phyloP scores from a whole-genome alignment of 2,113 vertebrate genomes.

The Camelus dromedarius region DNA sequence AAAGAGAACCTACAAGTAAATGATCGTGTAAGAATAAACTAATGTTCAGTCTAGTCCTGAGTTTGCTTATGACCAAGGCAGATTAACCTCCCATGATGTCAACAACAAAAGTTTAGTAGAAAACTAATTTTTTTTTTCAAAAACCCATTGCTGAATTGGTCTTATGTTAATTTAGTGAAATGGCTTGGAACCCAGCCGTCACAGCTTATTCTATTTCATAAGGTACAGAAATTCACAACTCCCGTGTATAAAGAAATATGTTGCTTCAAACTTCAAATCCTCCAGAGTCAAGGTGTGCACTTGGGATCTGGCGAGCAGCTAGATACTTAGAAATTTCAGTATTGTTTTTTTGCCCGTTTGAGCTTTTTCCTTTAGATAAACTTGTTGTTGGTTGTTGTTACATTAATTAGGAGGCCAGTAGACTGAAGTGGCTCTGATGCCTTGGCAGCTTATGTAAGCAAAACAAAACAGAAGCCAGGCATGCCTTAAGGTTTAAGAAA shows the following conservation, averaged over 20 bases:
- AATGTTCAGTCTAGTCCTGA: not conserved
- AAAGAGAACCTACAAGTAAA: constrained; percentile 59
- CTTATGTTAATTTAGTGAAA: constrained; percentile 48
- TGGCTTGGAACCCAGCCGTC: not conserved
- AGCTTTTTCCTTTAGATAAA: not conserved
- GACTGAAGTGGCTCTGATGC: not conserved
- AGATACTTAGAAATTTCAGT: not conserved
- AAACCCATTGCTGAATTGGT: not conserved
- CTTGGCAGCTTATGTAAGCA: not conserved
- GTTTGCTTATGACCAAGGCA: constrained; percentile 12
- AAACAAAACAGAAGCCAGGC: not conserved
- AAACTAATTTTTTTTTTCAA: not conserved
- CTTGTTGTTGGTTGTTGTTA: not conserved
- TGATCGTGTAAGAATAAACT: constrained; percentile 28
- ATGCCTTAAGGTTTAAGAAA: not conserved
- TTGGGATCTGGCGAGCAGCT: not conserved
- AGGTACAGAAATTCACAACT: not conserved
- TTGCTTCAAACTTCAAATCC: not conserved
- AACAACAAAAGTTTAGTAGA: constrained; percentile 2
- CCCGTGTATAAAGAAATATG: not conserved
- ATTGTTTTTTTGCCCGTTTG: not conserved
- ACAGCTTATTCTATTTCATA: not conserved
- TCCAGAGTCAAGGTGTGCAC: not conserved
- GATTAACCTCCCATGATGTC: not conserved
- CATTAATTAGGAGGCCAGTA: not conserved